Evolutionary conservation across 2,797 vertebrate genomes (phyloP).

Genomic region (Danio aesculapii): DNA sequence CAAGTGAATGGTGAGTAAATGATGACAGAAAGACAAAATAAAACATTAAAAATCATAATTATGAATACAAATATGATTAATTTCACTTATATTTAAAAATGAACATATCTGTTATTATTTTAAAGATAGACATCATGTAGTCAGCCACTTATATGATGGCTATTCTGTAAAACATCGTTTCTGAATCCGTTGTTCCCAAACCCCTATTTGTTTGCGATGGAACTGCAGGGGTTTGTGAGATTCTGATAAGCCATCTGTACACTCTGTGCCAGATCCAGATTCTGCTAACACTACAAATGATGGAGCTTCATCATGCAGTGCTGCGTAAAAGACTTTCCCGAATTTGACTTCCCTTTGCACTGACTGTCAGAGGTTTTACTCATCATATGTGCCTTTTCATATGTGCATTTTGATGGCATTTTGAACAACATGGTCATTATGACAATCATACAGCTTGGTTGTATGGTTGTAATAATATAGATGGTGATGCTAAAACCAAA

Average conservation of each 20-base stretch:
- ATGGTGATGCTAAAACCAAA: neutral
- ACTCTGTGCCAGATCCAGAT: constrained; percentile 2
- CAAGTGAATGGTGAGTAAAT: too few species aligned
- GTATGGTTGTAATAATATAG: neutral
- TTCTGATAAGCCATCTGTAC: constrained; percentile 22
- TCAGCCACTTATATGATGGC: neutral
- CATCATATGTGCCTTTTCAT: neutral
- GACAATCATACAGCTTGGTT: constrained; percentile 4
- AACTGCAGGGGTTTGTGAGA: constrained; percentile 5
- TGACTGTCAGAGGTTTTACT: neutral
- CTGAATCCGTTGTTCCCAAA: constrained; percentile 14
- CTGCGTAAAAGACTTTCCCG: neutral
- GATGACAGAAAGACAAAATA: too few species aligned
- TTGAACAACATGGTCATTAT: neutral
- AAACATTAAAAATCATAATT: too few species aligned
- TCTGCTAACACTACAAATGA: neutral
- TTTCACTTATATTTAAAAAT: too few species aligned
- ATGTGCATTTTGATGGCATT: neutral
- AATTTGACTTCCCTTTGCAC: neutral
- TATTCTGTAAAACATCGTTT: neutral
- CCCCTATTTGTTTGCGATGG: neutral
- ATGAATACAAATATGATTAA: too few species aligned
- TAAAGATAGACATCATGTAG: too few species aligned
- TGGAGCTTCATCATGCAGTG: neutral
- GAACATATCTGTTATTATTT: too few species aligned